Evolutionary conservation across 92 coral and sea anemone species (phyloP), one percentile per base, ranked within the genome.

Genomic region (Actinernus sp.): DNA sequence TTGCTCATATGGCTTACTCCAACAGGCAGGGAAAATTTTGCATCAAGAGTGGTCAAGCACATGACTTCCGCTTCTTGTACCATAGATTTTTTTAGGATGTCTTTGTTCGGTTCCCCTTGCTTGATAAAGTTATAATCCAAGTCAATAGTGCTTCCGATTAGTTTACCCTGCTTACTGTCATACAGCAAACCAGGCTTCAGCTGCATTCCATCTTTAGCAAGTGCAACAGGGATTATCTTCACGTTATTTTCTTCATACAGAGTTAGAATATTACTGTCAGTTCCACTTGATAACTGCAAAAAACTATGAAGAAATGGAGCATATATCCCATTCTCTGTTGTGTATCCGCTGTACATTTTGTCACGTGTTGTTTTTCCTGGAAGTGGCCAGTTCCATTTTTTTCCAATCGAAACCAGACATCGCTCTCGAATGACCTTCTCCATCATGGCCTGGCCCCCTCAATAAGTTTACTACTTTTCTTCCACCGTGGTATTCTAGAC

Each of bases 261-360:
- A 10, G 71, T 51, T 34, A 62, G 20, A 37, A 37, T 37, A 37
- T 37, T 8, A 37, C 43, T 37, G 19, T 56, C 41, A 26, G 85
- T 47, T 28, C 53, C 47, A 59, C 61, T 55, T 61, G 73, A 70
- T 60, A 71, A 49, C 4, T 0, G 71, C 24, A 61, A 32, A 61
- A 73, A 73, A 44, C 61, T 28, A 55, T 73, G 39, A 27, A 61
- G 32, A 59, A 57, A 57, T 22, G 52, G 63, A 57, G 51, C 55
- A 58, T 68, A 53, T 47, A 79, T 52, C 45, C 86, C 79, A 65
- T 76, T 71, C 58, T 70, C 79, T 68, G 86, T 70, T 16, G 79
- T 36, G n/a, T n/a, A n/a, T n/a, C n/a, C n/a, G n/a, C n/a, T n/a
- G n/a, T n/a, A n/a, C n/a, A n/a, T n/a, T n/a, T n/a, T n/a, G n/a